Percentiles rank a stretch among this genome's conserved stretches.
Conservation (phyloP, 2,888 invertebrate species). For the Coremacera marginata region DNA sequence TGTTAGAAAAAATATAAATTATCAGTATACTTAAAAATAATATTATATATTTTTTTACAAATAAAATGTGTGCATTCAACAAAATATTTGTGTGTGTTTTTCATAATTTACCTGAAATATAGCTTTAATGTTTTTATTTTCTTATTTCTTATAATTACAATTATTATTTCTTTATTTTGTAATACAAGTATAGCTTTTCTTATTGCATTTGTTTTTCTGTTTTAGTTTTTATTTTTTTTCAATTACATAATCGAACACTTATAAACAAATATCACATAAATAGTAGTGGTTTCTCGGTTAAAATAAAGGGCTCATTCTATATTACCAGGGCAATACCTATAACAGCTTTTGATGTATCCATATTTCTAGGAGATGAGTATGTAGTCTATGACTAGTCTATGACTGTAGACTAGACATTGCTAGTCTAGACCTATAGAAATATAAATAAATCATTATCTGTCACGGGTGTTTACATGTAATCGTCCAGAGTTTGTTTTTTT, state of each 20-base stretch:
- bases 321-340: neutral
- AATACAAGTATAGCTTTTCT: constrained; percentile 31
- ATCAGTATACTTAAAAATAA: no score
- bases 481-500: no score
- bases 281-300: constrained; percentile 36
- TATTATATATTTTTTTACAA: no score
- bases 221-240: neutral
- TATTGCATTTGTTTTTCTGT: constrained; percentile 24
- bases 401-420: no score
- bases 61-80: no score
- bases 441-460: no score
- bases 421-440: no score
- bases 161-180: constrained; percentile 10
- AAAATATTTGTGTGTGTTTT: no score
- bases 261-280: constrained; percentile 68
- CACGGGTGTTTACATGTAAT: no score
- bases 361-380: no score
- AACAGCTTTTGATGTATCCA: neutral
- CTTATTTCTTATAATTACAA: constrained; percentile 4
- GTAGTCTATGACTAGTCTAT: no score
- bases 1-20: no score
- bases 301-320: neutral
- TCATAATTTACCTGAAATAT: neutral
- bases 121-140: neutral
- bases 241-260: constrained; percentile 51